A percentile compares a stretch with the other conserved stretches of the same genome.
Conservation (phyloP, 1,140 invertebrate genomes). For the Micrasema longulum region DNA sequence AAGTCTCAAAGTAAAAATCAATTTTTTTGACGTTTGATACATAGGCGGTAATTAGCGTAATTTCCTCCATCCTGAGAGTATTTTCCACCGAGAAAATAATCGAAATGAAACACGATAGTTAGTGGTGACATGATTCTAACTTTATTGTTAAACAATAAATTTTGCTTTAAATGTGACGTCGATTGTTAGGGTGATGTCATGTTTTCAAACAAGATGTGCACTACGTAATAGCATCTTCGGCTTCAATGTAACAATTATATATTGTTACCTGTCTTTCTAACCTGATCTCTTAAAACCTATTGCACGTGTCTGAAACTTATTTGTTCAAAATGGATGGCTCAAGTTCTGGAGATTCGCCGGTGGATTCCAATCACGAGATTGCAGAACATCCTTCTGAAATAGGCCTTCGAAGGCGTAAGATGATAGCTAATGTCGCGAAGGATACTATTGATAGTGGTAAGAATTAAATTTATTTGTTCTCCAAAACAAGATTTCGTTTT, state of each 20-base stretch:
- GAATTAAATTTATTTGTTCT: conserved; percentile 13
- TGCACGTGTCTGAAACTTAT: background rate
- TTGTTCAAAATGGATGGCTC: conserved; percentile 38
- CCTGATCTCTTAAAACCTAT: conserved; percentile 14
- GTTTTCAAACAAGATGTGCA: conserved; percentile 42
- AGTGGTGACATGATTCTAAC: no score
- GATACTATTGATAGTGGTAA: conserved; percentile 74
- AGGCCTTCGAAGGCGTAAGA: conserved; percentile 68
- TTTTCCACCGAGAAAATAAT: conserved; percentile 5
- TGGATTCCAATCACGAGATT: conserved; percentile 33
- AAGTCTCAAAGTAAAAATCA: conserved; percentile 42
- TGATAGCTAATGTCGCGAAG: conserved; percentile 71
- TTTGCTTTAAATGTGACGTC: conserved; percentile 34
- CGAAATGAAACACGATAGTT: conserved; percentile 16
- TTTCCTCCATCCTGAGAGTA: background rate
- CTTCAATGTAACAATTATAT: conserved; percentile 32
- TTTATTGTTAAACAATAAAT: conserved; percentile 15
- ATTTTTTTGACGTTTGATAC: conserved; percentile 48
- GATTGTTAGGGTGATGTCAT: conserved; percentile 40
- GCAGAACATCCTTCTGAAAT: conserved; percentile 32
- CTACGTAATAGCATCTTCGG: conserved; percentile 27
- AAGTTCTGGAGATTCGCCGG: conserved; percentile 42
- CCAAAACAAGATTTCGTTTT: no score
- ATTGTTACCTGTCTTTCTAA: conserved; percentile 14
- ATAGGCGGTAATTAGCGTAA: conserved; percentile 40